Evolutionary conservation across 2,888 invertebrate genomes (phyloP).

Genomic region (Ernsta delagoae): DNA sequence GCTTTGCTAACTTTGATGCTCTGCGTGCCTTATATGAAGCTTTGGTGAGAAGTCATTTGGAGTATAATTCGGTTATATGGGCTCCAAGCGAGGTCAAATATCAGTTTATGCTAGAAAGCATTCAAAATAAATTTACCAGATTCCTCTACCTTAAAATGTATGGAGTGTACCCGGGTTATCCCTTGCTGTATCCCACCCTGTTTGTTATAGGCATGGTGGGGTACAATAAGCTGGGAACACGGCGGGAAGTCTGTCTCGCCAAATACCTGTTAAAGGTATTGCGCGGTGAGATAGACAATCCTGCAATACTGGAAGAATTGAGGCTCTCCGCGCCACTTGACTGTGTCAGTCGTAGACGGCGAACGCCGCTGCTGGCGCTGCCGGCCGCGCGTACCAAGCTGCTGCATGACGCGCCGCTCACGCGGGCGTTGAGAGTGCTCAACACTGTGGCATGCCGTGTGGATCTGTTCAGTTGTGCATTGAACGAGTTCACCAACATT

Average conservation of each 20-base stretch:
- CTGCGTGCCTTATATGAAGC: slow-evolving; percentile 2
- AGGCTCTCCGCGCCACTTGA: neutral
- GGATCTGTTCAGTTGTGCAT: slow-evolving; percentile 1
- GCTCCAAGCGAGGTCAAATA: neutral
- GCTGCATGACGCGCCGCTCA: neutral
- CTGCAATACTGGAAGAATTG: neutral
- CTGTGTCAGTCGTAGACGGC: neutral
- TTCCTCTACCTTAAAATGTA: neutral
- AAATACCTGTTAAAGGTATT: neutral
- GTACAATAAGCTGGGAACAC: slow-evolving; percentile 4
- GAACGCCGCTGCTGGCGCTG: neutral
- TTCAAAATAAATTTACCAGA: neutral
- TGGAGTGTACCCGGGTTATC: neutral
- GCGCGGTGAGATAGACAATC: neutral
- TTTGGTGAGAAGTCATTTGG: neutral
- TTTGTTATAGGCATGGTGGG: neutral
- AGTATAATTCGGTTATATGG: slow-evolving; percentile 1
- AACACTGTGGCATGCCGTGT: neutral
- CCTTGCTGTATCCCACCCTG: neutral
- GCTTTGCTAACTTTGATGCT: neutral
- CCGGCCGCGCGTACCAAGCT: neutral
- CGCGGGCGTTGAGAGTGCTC: neutral
- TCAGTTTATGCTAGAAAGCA: neutral
- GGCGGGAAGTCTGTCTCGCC: neutral
- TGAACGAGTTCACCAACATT: slow-evolving; percentile 1